phyloP scores from a whole-genome alignment of 64 coral and sea anemone species.

The Dendronephthya gigantea region DNA sequence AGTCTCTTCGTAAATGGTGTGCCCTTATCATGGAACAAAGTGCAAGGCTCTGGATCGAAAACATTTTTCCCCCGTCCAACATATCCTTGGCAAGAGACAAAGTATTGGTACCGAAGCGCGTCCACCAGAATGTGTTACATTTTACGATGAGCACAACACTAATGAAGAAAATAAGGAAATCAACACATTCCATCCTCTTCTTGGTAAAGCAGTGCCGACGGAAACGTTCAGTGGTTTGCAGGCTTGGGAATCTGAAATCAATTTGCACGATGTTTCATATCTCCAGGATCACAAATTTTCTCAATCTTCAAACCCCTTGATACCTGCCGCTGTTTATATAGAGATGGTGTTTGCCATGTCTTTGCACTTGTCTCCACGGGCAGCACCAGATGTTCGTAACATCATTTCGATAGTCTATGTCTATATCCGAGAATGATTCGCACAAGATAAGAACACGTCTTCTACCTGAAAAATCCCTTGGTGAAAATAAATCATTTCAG shows the following conservation, averaged over 20 bases:
- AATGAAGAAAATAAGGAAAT: not conserved
- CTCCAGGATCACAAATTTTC: too few species aligned
- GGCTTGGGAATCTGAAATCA: not conserved
- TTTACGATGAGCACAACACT: not conserved
- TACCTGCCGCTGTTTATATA: too few species aligned
- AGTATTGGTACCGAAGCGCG: constrained; percentile 24
- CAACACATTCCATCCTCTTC: not conserved
- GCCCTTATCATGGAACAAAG: too few species aligned
- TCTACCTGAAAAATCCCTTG: too few species aligned
- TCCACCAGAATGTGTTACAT: not conserved
- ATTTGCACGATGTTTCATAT: too few species aligned
- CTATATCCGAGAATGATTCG: too few species aligned
- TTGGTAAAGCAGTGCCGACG: not conserved
- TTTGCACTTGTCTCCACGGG: not conserved
- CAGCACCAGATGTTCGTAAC: not conserved
- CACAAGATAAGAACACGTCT: too few species aligned
- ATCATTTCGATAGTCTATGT: not conserved
- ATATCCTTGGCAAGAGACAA: constrained; percentile 51
- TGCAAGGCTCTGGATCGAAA: not conserved
- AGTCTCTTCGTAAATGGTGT: too few species aligned
- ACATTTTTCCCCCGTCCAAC: constrained; percentile 35
- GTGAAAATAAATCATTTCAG: too few species aligned
- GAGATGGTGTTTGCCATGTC: too few species aligned
- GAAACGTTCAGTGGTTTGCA: not conserved
- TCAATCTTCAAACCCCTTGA: too few species aligned